Percentiles rank a stretch among this genome's conserved stretches.
phyloP scores from a whole-genome alignment of 2,888 invertebrate genomes.

The Drosophila paramelanica region DNA sequence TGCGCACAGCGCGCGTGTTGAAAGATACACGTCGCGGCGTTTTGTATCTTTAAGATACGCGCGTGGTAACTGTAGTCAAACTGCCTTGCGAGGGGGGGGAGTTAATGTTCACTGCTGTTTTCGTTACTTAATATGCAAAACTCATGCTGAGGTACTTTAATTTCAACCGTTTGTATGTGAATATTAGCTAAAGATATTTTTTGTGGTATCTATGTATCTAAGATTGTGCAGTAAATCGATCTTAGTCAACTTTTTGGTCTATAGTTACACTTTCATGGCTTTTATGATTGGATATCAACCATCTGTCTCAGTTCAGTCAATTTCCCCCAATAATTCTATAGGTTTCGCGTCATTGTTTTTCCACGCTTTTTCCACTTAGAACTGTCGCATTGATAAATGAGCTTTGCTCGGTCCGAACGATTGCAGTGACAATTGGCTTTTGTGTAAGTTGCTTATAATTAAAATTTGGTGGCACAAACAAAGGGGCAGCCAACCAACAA shows the following conservation, averaged over 20 bases:
- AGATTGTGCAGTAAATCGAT: not conserved
- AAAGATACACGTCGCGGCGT: conserved; percentile 65
- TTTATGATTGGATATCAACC: conserved; percentile 7
- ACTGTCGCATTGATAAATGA: conserved; percentile 70
- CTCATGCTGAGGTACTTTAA: conserved; percentile 8
- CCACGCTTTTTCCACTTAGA: conserved; percentile 60
- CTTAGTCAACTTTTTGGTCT: conserved; percentile 5
- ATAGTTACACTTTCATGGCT: conserved; percentile 4
- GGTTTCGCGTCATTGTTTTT: conserved; percentile 40
- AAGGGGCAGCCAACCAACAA: conserved; percentile 46
- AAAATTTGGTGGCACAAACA: conserved; percentile 71
- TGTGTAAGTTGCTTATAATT: conserved; percentile 79
- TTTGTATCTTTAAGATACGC: conserved; percentile 71
- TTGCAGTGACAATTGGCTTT: conserved; percentile 80
- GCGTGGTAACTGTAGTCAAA: conserved; percentile 15
- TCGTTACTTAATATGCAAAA: conserved; percentile 38
- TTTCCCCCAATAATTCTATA: conserved; percentile 27
- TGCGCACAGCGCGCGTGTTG: conserved; percentile 67
- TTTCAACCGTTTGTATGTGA: too few species aligned
- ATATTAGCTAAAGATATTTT: conserved; percentile 12
- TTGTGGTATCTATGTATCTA: not conserved
- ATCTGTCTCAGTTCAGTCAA: conserved; percentile 16
- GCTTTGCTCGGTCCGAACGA: conserved; percentile 59
- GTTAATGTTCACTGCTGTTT: conserved; percentile 10
- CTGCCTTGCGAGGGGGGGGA: not conserved